Conservation (phyloP, 2,113 vertebrate species). For the Lethenteron camtschaticum region DNA sequence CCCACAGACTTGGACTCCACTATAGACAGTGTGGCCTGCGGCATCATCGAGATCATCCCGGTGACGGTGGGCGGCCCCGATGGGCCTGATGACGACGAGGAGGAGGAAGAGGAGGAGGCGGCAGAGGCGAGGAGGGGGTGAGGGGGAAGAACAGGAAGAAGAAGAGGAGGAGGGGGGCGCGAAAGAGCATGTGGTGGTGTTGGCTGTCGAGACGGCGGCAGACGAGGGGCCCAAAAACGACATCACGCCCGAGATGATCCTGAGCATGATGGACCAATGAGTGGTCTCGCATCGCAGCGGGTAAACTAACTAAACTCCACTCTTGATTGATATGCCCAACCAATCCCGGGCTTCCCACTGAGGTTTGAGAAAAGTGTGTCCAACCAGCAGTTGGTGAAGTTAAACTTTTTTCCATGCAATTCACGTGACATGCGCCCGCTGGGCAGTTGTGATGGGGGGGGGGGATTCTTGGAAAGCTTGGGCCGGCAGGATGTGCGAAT, state of each 20-base stretch:
- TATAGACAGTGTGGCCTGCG: conserved; percentile 1
- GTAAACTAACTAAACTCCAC: no score
- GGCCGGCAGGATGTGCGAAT: no score
- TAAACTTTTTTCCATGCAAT: no score
- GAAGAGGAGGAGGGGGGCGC: neutral
- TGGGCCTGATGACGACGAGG: conserved; percentile 14
- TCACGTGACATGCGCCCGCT: no score
- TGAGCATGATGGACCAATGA: conserved; percentile 13
- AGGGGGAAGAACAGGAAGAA: conserved; percentile 7
- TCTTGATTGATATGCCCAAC: no score
- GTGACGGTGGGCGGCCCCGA: neutral
- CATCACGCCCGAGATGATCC: conserved; percentile 12
- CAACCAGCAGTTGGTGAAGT: no score
- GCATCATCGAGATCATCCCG: conserved; percentile 1
- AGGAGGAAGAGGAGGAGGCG: conserved; percentile 13
- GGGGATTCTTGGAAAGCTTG: no score
- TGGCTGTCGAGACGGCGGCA: neutral
- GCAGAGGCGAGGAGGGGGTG: neutral
- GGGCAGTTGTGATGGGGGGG: no score
- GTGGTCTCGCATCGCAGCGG: neutral
- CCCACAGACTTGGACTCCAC: conserved; percentile 4
- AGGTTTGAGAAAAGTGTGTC: no score
- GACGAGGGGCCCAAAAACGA: neutral
- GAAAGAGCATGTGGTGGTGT: neutral
- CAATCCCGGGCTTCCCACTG: no score